These are phyloP conservation scores for Chrysolina oricalcia DNA, from an alignment of 2,888 invertebrate species.

Conservation along the genomic window DNA sequence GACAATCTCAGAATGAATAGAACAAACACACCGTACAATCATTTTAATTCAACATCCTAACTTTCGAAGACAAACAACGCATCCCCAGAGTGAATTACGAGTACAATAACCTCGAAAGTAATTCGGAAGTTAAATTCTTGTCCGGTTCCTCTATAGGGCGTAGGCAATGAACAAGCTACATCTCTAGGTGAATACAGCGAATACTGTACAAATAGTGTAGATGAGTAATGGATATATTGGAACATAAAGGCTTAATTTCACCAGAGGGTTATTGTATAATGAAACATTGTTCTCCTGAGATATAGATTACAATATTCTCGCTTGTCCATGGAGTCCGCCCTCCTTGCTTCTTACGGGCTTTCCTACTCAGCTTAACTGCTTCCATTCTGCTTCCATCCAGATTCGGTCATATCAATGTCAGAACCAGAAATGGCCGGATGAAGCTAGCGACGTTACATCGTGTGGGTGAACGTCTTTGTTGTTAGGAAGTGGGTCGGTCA, in stretches of 20 bases:
- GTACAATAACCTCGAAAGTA: slow-evolving; percentile 37
- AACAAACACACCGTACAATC: too few species aligned
- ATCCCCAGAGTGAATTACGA: background rate
- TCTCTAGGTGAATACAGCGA: slow-evolving; percentile 51
- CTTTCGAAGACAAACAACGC: too few species aligned
- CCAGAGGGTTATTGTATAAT: slow-evolving; percentile 71
- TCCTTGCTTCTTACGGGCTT: slow-evolving; percentile 63
- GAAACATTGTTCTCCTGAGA: slow-evolving; percentile 72
- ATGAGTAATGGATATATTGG: slow-evolving; percentile 71
- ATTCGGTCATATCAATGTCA: slow-evolving; percentile 5
- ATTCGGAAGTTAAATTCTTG: slow-evolving; percentile 45
- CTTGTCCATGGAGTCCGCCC: slow-evolving; percentile 64
- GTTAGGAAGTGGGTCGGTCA: background rate
- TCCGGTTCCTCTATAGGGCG: slow-evolving; percentile 44
- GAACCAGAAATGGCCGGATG: background rate
- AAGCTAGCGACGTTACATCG: background rate
- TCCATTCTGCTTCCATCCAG: slow-evolving; percentile 37
- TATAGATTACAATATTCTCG: slow-evolving; percentile 67
- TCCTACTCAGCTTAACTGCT: slow-evolving; percentile 58
- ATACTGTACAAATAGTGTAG: slow-evolving; percentile 64
- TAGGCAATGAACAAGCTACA: slow-evolving; percentile 47
- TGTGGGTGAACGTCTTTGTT: background rate
- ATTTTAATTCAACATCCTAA: too few species aligned
- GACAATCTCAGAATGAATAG: too few species aligned
- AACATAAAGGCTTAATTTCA: slow-evolving; percentile 71